Evolutionary conservation across 2,888 invertebrate genomes (phyloP), one percentile per base, ranked within the genome.

Genomic region (Agonopterix arenella): DNA sequence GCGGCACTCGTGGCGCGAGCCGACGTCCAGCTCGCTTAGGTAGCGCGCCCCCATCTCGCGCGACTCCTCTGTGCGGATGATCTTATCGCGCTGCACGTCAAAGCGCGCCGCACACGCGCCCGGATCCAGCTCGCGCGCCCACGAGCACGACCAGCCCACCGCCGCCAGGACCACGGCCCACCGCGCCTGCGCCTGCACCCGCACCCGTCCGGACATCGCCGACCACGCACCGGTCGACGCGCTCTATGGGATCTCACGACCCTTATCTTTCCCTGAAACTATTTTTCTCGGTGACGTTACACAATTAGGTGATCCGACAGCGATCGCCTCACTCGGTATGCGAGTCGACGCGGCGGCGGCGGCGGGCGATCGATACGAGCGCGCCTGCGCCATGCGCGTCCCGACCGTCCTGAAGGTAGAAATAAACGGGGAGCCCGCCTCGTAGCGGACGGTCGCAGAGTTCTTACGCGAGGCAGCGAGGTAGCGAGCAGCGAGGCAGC

Each of bases 1-100:
- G 68, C 96, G 90, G 74, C 97, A 97, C 74, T 97, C 96, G 64
- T 93, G 92, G 60, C 95, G 91, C 48, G 94, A 92, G 61, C 94
- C 93, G 68, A 97, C 90, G 77, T 96, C 96, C 57, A 95, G 92
- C 76, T 96, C 96, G 72, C 95, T 96, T 46, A 97, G 86, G 83
- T 95, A 97, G 72, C 94, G 94, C 48, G 97, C 97, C 49, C 97
- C 97, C 91, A 96, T 93, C 48, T 93, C 93, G 68, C 93, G 92
- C 0, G 97, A 97, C 79, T 97, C 97, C 70, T 96, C 94, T 1
- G 97, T 96, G 68, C 96, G 91, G 70, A 97, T 97, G 67, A 97
- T 97, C 76, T 96, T 96, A 81, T 96, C 95, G 67, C 91, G 92
- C 80, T 96, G 96, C 58, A 97, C 92, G 80, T 96, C 95, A 79